Conservation (phyloP, 2,888 invertebrate species). For the Allolobophora icterica region DNA sequence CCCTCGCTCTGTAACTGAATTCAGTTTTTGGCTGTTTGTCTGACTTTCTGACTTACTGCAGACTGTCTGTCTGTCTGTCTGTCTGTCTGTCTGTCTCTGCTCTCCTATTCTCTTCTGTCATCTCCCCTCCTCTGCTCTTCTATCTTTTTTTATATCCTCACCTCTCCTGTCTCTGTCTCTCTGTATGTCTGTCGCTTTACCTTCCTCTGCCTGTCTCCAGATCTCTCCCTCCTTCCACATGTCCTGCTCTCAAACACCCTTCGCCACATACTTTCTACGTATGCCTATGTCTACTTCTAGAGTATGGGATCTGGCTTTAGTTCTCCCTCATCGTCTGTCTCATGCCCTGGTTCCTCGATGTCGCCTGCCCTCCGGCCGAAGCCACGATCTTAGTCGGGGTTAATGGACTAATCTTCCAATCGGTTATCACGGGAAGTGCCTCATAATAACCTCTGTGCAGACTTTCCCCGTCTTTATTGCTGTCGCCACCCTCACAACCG, state of each 20-base stretch:
- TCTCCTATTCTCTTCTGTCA: neutral
- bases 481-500: neutral
- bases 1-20: neutral
- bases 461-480: neutral
- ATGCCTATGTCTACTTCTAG: neutral
- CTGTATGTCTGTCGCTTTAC: neutral
- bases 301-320: neutral
- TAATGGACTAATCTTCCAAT: constrained; percentile 8
- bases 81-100: too few species aligned
- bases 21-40: too few species aligned
- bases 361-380: neutral
- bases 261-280: neutral
- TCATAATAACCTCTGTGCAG: neutral
- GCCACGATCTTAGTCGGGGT: neutral
- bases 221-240: neutral
- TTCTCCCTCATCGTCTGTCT: neutral
- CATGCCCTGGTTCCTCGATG: neutral
- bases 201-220: neutral
- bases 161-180: neutral
- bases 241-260: neutral
- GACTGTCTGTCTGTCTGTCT: too few species aligned
- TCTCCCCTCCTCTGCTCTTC: neutral
- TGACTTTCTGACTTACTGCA: too few species aligned
- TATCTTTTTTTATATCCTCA: neutral
- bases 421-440: constrained; percentile 17